Conservation (phyloP, 2,888 invertebrate genomes). For the Zygaena filipendulae region DNA sequence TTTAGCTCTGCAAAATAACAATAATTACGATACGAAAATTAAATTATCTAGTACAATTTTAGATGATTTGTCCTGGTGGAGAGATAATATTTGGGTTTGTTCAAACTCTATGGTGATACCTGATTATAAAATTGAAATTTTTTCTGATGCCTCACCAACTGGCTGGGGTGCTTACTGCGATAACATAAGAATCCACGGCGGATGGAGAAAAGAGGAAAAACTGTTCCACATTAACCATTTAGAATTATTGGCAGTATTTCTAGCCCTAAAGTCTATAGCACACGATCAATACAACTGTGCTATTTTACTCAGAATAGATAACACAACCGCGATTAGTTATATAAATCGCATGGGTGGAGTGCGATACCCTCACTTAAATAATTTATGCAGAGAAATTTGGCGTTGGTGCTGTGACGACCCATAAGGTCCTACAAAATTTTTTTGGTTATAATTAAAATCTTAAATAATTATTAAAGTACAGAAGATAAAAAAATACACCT, state of each 20-base stretch:
- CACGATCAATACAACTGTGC: not conserved
- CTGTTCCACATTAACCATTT: conserved; percentile 8
- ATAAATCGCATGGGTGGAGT: conserved; percentile 13
- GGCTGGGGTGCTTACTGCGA: conserved; percentile 6
- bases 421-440: too few relatives aligned
- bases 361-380: conserved; percentile 8
- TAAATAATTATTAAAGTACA: too few relatives aligned
- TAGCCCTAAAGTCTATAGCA: conserved; percentile 3
- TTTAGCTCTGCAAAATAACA: conserved; percentile 3
- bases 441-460: too few relatives aligned
- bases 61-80: not conserved
- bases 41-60: not conserved
- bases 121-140: conserved; percentile 1
- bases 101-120: not conserved
- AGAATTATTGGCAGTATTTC: conserved; percentile 3
- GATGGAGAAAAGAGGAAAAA: conserved; percentile 3
- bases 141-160: conserved; percentile 3
- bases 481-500: too few relatives aligned
- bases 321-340: conserved; percentile 12
- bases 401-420: too few relatives aligned
- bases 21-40: not conserved
- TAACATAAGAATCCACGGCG: not conserved
- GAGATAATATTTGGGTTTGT: not conserved
- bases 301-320: conserved; percentile 10
- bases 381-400: conserved; percentile 7